Evolutionary conservation across 2,888 invertebrate species (phyloP), one percentile per base, ranked within the genome.

Genomic region (Heliconius hortense): DNA sequence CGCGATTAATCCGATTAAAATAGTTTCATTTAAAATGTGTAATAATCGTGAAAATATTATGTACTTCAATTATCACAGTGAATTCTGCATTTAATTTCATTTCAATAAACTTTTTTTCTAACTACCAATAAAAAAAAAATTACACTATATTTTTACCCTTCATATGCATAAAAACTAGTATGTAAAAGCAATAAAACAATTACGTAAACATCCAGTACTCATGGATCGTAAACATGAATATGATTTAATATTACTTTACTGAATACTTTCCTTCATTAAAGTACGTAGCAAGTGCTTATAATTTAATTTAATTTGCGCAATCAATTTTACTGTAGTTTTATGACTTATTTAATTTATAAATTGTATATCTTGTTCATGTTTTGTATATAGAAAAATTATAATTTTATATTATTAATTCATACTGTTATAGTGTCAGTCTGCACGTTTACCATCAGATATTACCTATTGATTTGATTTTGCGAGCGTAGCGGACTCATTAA

Each of bases 161-260:
- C n/a, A 56, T n/a, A 67, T 1, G 24, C 18, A 26, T 48, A 8
- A 43, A 66, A 66, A 26, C 48, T n/a, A 26, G 1, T n/a, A 35
- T 39, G 48, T 59, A 13, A 72, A 60, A 73, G 68, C 60, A 72
- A 74, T 74, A 72, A 60, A 67, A 43, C 68, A 35, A 72, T 72
- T 72, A 59, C 15, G 60, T 59, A 73, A 73, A 39, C 60, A 48
- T 28, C n/a, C 39, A 13, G 43, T 28, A 43, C 69, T 72, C 59
- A 60, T 68, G 75, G 53, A 63, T 72, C 68, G 72, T 60, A 75
- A 76, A 76, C 67, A 74, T 79, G 72, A 76, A 74, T 75, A 74
- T 75, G 62, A 76, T 79, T 79, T 76, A 76, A 75, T 75, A 76
- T 78, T 73, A 53, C 59, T 74, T 74, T 62, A 74, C 63, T 75